These are phyloP conservation scores for Dicerorhinus sumatrensis DNA, from an alignment of 2,113 vertebrate genomes.

Conservation along the genomic window DNA sequence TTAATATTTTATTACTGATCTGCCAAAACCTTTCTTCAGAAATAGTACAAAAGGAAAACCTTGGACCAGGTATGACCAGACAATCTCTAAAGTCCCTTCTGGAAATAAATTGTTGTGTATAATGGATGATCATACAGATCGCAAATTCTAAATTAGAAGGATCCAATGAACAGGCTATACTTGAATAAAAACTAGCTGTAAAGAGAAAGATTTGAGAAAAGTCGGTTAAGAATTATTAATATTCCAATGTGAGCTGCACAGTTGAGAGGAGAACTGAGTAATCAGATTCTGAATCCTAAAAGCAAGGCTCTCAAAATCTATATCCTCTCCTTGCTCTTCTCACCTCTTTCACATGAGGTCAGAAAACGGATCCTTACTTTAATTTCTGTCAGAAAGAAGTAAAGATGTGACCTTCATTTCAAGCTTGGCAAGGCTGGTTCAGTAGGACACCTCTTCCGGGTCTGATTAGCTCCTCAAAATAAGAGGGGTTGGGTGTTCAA, in stretches of 20 bases:
- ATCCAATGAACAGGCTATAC: neutral
- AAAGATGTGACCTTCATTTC: neutral
- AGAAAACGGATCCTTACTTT: neutral
- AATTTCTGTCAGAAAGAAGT: conserved; percentile 5
- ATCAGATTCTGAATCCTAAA: conserved; percentile 5
- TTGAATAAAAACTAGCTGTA: conserved; percentile 5
- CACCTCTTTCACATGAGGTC: neutral
- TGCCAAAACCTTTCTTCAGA: conserved; percentile 15
- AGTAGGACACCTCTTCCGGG: neutral
- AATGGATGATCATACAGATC: neutral
- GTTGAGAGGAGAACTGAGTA: neutral
- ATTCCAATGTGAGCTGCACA: neutral
- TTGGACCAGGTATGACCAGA: neutral
- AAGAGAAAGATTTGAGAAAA: neutral
- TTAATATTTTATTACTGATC: neutral
- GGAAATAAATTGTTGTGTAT: neutral
- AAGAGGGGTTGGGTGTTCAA: neutral
- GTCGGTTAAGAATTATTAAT: neutral
- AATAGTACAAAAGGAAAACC: neutral
- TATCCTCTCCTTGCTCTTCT: neutral
- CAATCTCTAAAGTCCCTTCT: neutral
- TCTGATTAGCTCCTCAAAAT: neutral
- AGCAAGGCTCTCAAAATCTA: neutral
- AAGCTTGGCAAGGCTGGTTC: neutral
- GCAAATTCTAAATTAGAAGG: neutral